These are phyloP conservation scores for Acleris emargana DNA, from an alignment of 2,888 invertebrate species.

Conservation along the genomic window DNA sequence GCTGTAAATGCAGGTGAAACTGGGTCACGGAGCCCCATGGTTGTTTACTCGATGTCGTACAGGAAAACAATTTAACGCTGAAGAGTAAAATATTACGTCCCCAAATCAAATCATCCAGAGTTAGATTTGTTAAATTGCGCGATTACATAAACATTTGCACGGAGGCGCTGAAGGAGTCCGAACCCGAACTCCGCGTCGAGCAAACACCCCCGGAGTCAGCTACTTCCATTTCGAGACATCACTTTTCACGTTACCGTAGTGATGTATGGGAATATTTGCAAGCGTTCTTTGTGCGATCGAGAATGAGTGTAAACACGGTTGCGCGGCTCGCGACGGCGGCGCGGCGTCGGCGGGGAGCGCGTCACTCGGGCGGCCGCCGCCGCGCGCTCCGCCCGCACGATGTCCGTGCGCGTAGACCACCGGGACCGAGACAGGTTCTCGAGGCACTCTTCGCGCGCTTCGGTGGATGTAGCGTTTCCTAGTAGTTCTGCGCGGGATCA, in stretches of 20 bases:
- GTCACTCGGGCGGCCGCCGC: constrained; percentile 80
- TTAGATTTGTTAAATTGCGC: constrained; percentile 44
- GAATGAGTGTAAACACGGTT: constrained; percentile 75
- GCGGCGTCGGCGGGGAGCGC: constrained; percentile 51
- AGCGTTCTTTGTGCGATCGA: constrained; percentile 72
- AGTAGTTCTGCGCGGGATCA: constrained; percentile 74
- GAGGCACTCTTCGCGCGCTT: constrained; percentile 79
- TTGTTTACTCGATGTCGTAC: constrained; percentile 31
- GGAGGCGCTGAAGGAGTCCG: constrained; percentile 54
- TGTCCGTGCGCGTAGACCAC: constrained; percentile 79
- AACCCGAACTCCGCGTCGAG: constrained; percentile 27
- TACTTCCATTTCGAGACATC: constrained; percentile 58
- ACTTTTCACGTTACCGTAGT: constrained; percentile 58
- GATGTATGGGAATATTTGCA: constrained; percentile 70
- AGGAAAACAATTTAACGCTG: constrained; percentile 25
- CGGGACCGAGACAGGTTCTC: constrained; percentile 79
- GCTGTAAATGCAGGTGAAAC: constrained; percentile 22
- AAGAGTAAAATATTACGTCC: constrained; percentile 33
- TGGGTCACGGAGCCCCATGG: constrained; percentile 32
- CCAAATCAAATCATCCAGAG: constrained; percentile 35
- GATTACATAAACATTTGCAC: constrained; percentile 58
- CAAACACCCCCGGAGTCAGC: constrained; percentile 48
- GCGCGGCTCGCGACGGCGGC: constrained; percentile 56
- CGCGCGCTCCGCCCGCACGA: constrained; percentile 79
- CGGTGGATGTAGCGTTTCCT: constrained; percentile 74